Evolutionary conservation across 2,113 vertebrate genomes (phyloP).

Genomic region (Gymnarchus niloticus): DNA sequence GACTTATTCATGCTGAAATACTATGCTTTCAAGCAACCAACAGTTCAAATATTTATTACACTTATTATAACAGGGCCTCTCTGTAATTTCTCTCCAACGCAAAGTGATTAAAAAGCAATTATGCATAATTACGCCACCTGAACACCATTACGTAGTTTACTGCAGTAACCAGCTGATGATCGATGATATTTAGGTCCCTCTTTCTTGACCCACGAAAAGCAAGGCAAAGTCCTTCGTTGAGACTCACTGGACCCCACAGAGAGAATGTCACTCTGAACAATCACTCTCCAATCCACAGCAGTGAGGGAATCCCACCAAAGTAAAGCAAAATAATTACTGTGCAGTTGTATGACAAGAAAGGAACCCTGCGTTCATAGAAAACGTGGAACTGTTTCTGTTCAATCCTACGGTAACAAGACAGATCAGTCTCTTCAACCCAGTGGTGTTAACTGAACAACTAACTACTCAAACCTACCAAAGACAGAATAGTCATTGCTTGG

Average conservation of each 20-base stretch:
- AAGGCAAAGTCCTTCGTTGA: neutral
- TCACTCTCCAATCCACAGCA: neutral
- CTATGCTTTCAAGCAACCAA: neutral
- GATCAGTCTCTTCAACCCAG: no score
- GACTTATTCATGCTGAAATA: neutral
- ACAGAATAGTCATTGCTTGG: neutral
- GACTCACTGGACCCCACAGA: neutral
- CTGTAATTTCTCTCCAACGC: neutral
- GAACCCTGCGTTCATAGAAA: neutral
- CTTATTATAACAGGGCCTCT: neutral
- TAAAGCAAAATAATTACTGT: neutral
- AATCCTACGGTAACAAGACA: no score
- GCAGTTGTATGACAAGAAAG: neutral
- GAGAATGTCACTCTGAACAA: neutral
- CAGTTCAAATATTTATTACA: neutral
- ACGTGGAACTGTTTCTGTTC: neutral
- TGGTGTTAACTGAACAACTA: no score
- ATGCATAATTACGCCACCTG: neutral
- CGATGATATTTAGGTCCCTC: neutral
- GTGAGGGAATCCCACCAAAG: neutral
- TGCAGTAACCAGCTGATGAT: neutral
- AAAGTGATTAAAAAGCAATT: neutral
- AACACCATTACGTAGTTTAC: neutral
- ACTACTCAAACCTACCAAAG: no score
- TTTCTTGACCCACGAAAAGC: neutral